These are phyloP conservation scores for Heliangelus exortis DNA, from an alignment of 2,797 vertebrate species.

Conservation along the genomic window DNA sequence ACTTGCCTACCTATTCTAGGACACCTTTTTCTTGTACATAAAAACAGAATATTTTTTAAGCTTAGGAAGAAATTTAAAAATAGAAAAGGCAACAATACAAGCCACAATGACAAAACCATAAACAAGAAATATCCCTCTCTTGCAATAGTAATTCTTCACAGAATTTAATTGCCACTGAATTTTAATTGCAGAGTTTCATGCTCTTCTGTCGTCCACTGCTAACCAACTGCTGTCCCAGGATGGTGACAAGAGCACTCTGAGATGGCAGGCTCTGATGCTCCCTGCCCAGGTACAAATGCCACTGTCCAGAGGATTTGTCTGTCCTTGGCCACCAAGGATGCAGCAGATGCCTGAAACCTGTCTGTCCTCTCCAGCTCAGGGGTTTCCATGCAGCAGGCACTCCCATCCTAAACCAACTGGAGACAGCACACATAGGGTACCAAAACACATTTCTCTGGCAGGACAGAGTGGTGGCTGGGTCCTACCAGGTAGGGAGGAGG, in stretches of 20 bases:
- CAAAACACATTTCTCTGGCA: rapidly evolving
- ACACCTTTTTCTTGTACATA: background rate
- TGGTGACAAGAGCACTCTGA: background rate
- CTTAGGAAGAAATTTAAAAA: background rate
- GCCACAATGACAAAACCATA: background rate
- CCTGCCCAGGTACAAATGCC: background rate
- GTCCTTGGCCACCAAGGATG: background rate
- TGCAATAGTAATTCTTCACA: background rate
- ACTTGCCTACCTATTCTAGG: background rate
- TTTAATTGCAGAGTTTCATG: background rate
- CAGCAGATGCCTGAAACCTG: background rate
- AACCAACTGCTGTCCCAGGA: background rate
- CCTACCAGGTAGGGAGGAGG: rapidly evolving
- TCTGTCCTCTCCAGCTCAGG: rapidly evolving
- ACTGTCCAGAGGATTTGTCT: background rate
- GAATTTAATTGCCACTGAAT: background rate
- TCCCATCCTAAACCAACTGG: background rate
- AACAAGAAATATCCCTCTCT: background rate
- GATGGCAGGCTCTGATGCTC: background rate
- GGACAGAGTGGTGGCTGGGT: background rate
- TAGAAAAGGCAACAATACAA: background rate
- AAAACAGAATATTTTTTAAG: background rate
- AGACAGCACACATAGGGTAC: background rate
- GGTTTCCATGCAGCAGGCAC: rapidly evolving
- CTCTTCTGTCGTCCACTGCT: background rate